A percentile compares a stretch with the other conserved stretches of the same genome.
These are phyloP conservation scores for Oryctes rhinoceros DNA, from an alignment of 1,140 invertebrate species.

Conservation along the genomic window DNA sequence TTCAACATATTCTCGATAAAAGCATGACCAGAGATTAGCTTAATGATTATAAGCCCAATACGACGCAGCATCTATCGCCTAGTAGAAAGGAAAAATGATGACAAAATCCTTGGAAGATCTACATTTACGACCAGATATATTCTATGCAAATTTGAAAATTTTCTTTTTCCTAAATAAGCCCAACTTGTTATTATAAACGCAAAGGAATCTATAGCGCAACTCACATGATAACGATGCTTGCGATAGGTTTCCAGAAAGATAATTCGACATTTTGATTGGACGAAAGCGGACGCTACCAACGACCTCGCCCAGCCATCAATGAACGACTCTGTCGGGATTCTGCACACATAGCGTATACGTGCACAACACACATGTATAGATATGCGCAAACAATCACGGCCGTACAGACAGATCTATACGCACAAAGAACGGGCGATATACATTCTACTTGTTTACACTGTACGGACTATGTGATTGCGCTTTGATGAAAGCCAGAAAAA, in stretches of 20 bases:
- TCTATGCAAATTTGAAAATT: too few relatives aligned
- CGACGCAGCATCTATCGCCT: too few relatives aligned
- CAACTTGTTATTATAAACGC: too few relatives aligned
- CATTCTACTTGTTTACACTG: neutral
- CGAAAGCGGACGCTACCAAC: neutral
- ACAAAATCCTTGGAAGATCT: too few relatives aligned
- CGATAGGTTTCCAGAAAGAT: neutral
- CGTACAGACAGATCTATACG: neutral
- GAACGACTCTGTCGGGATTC: neutral
- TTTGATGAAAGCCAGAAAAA: conserved; percentile 8
- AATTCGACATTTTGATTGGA: conserved; percentile 14
- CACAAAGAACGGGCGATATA: neutral
- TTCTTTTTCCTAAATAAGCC: too few relatives aligned
- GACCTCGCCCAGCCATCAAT: conserved; percentile 14
- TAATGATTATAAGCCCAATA: too few relatives aligned
- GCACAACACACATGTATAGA: neutral
- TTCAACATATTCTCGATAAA: too few relatives aligned
- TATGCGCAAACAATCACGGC: neutral
- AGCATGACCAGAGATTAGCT: too few relatives aligned
- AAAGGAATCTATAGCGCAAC: too few relatives aligned
- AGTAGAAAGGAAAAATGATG: too few relatives aligned
- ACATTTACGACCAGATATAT: too few relatives aligned
- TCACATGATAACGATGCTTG: neutral
- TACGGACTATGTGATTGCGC: conserved; percentile 13
- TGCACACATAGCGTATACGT: too few relatives aligned